Base-by-base conservation (phyloP, 1,140 invertebrate genomes). In the Caenorhabditis latens region DNA sequence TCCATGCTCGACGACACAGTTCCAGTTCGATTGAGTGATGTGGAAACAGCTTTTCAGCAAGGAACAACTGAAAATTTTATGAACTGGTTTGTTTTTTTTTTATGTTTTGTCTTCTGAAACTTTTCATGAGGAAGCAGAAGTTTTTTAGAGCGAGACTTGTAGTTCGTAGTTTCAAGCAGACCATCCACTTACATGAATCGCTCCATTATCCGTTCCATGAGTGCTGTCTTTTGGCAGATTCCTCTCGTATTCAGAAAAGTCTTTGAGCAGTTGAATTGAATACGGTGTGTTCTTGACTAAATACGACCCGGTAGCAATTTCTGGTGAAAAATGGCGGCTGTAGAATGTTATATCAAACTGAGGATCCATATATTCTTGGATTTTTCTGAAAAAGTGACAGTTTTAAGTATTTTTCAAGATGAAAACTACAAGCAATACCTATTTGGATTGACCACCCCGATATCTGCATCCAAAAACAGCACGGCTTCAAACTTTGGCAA, bases 161-260 rank as follows among this genome's bases (percentile, higher is more conserved):
- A 32, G 32, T 32, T 32, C 2, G 32, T 32, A 32, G 32, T 32
- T 32, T 32, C 0, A 32, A 32, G 32, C 32, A 32, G 32, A 32
- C 32, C 32, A 1, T 32, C 32, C 32, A 65, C 13, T 85, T 24
- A 85, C 85, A 65, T 86, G 85, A 48, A 86, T 19, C 7, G 65
- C 85, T 0, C 85, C 85, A 86, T 86, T 86, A n/a, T 86, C 85
- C 11, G 67, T 53, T 42, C 85, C 85, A n/a, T 86, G 85, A 42
- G 53, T 57, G 19, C 65, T 79, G 16, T 79, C n/a, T 32, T 32
- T 0, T 16, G 85, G 85, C 5, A 86, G 53, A 4, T 79, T 48
- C 4, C 0, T 42, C 21, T 86, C 65, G 42, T 79, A 86, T 5
- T 86, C 53, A 4, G 75, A 40, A 42, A 86, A 86, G 16, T 85